Percentiles rank a stretch among this genome's conserved stretches.
Conservation (phyloP, 2,888 invertebrate genomes). For the Drosophila koepferae region DNA sequence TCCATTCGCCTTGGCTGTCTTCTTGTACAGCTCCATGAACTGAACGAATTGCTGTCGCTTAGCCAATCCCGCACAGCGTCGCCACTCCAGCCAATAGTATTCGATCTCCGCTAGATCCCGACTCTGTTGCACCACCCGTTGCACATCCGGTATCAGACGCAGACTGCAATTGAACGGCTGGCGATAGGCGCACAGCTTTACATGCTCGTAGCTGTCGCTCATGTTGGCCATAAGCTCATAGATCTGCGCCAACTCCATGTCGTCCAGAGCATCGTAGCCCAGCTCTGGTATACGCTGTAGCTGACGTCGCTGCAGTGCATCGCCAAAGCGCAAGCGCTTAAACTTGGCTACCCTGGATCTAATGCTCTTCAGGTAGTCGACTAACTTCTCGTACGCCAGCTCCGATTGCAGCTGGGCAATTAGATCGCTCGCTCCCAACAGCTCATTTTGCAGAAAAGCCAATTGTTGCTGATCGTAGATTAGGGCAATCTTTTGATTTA, state of each 20-base stretch:
- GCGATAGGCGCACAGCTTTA: conserved; percentile 90
- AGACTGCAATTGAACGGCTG: conserved; percentile 88
- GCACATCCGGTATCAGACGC: conserved; percentile 88
- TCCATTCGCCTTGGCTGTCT: conserved; percentile 81
- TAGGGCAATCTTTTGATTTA: conserved; percentile 71
- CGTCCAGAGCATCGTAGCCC: conserved; percentile 90
- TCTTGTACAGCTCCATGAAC: conserved; percentile 81
- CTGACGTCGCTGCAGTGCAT: conserved; percentile 89
- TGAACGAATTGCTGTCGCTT: conserved; percentile 68
- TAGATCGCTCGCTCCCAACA: conserved; percentile 69
- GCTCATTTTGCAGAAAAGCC: conserved; percentile 75
- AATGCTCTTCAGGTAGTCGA: conserved; percentile 65
- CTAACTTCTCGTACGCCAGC: conserved; percentile 66
- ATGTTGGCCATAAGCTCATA: conserved; percentile 89
- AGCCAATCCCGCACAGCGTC: conserved; percentile 68
- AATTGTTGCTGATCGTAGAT: conserved; percentile 78
- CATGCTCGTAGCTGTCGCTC: conserved; percentile 90
- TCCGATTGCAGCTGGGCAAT: conserved; percentile 70
- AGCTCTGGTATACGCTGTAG: conserved; percentile 90
- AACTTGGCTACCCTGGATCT: conserved; percentile 64
- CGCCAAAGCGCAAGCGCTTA: conserved; percentile 86
- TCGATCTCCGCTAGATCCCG: conserved; percentile 79
- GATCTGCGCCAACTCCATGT: conserved; percentile 87
- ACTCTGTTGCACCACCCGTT: conserved; percentile 74
- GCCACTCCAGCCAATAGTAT: conserved; percentile 84